A percentile compares a stretch with the other conserved stretches of the same genome.
phyloP scores from a whole-genome alignment of 1,140 invertebrate species.

The Orussus abietinus region DNA sequence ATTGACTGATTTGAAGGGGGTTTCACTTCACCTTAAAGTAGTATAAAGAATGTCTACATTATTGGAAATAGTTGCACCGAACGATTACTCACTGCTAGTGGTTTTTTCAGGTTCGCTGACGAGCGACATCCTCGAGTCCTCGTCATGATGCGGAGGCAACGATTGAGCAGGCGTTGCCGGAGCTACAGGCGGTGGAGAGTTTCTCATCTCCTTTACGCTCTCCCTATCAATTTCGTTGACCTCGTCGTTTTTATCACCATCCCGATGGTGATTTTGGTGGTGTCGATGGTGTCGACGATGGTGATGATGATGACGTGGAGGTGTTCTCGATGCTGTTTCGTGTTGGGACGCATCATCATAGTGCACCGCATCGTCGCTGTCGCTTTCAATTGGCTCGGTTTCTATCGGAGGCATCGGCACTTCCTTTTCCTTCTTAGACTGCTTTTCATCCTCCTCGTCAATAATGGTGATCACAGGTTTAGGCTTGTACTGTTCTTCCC shows the following conservation, averaged over 20 bases:
- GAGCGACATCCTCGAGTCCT: conserved; percentile 49
- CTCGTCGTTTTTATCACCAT: conserved; percentile 45
- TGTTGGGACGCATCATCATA: conserved; percentile 41
- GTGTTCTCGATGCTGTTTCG: conserved; percentile 42
- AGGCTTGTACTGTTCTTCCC: conserved; percentile 81
- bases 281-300: conserved; percentile 49
- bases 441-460: conserved; percentile 52
- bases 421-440: conserved; percentile 49
- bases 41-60: too few species aligned
- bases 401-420: conserved; percentile 58
- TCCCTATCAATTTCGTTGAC: conserved; percentile 35
- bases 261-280: conserved; percentile 51
- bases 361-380: conserved; percentile 51
- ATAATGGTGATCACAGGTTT: conserved; percentile 65
- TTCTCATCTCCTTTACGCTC: conserved; percentile 39
- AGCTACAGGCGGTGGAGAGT: conserved; percentile 27
- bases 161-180: conserved; percentile 27
- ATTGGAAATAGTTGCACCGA: too few species aligned
- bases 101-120: conserved; percentile 50
- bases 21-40: too few species aligned
- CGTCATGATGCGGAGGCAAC: conserved; percentile 35
- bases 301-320: conserved; percentile 46
- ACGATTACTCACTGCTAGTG: conserved; percentile 40
- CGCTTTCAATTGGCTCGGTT: conserved; percentile 66
- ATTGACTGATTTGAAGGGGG: too few species aligned